Base-by-base conservation (phyloP, 1,140 invertebrate genomes). In the Delia radicum region DNA sequence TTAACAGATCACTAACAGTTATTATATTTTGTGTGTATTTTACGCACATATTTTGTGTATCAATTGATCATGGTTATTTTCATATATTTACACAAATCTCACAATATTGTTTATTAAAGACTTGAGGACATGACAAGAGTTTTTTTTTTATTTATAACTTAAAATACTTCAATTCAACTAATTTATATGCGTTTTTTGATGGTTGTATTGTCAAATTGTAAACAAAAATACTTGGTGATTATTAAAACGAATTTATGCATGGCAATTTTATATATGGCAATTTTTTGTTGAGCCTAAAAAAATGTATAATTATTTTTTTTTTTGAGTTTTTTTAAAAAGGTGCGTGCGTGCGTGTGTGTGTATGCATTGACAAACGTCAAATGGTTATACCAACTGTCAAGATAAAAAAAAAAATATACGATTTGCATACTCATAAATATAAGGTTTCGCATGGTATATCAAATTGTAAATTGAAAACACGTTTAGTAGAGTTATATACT, bases 291-390 rank as follows among this genome's bases (percentile, higher is more conserved):
- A 55, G 48, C 48, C 48, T 55, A 55, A 55, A 55, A n/a, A 55
- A 21, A 55, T 55, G 48, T 55, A 24, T 55, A 55, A 21, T 55
- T 55, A 55, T 48, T 3, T 21, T 7, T 55, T 4, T 55, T 21
- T 55, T 55, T 55, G n/a, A 55, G 18, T 55, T 55, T 55, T 48
- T n/a, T n/a, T n/a, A n/a, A n/a, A 55, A 55, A 55, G 48, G 48
- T 55, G 48, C 48, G 48, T 55, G 48, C 48, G 48, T 55, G 48
- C n/a, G 48, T 55, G 48, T 18, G 48, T 55, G 48, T 18, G 48
- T 55, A 18, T 55, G 21, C n/a, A n/a, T 55, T 55, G 48, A 55
- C 48, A 55, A 55, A 55, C 48, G 48, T 55, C 48, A 55, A 55
- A 55, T 55, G 48, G 18, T 55, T 18, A 55, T 55, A 55, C 48